These are phyloP conservation scores for Loriculus beryllinus DNA, from an alignment of 2,797 vertebrate genomes.

Conservation along the genomic window DNA sequence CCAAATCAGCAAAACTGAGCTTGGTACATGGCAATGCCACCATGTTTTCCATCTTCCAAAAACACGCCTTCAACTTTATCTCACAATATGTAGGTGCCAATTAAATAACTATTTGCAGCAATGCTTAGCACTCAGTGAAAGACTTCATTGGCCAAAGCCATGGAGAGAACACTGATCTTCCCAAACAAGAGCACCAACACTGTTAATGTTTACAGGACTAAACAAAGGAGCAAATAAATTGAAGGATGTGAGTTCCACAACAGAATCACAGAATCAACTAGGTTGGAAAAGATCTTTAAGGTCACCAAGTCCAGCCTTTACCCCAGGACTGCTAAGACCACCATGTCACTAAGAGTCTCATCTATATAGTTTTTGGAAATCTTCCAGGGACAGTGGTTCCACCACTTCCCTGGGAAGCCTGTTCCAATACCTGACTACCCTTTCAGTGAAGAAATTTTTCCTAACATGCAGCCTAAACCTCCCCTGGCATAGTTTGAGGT, in stretches of 20 bases:
- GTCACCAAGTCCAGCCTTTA: background rate
- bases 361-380: background rate
- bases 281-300: background rate
- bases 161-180: background rate
- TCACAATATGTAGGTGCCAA: background rate
- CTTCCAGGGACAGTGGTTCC: background rate
- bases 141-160: background rate
- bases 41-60: background rate
- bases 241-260: background rate
- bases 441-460: background rate
- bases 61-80: background rate
- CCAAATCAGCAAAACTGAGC: background rate
- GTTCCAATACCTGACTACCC: background rate
- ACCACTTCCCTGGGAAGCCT: background rate
- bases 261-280: background rate
- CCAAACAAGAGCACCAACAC: background rate
- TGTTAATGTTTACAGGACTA: background rate
- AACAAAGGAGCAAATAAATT: background rate
- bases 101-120: background rate
- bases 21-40: background rate
- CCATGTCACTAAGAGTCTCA: background rate
- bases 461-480: background rate
- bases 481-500: background rate
- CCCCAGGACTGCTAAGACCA: background rate
- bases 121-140: background rate